Evolutionary conservation across 2,113 vertebrate species (phyloP).

Genomic region (Isurus oxyrinchus): DNA sequence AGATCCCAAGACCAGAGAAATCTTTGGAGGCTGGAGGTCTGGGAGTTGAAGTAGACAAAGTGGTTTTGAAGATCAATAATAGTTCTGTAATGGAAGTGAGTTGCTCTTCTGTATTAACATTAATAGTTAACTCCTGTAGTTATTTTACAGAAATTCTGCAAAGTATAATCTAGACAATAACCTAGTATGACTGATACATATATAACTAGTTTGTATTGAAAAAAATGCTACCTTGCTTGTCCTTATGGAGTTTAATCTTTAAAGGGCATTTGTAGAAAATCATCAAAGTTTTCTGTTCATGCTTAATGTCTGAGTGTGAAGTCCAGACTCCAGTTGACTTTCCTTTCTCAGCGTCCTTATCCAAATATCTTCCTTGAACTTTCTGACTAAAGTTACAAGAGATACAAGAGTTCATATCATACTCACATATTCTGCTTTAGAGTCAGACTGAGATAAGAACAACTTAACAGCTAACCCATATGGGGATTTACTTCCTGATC

Average conservation of each 20-base stretch:
- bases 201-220: neutral
- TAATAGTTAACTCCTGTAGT: neutral
- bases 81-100: neutral
- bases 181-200: neutral
- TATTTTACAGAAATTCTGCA: neutral
- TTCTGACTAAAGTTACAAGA: neutral
- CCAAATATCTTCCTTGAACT: neutral
- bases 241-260: neutral
- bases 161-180: neutral
- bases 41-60: neutral
- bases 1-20: neutral
- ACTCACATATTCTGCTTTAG: neutral
- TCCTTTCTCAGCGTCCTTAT: neutral
- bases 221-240: neutral
- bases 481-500: neutral
- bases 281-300: neutral
- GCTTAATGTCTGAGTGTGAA: neutral
- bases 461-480: neutral
- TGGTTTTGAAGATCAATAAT: neutral
- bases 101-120: neutral
- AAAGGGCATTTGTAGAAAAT: neutral
- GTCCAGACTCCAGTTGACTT: neutral
- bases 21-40: neutral
- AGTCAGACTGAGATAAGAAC: neutral
- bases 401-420: neutral